Conservation (phyloP, 2,113 vertebrate species). For the Haemorhous mexicanus region DNA sequence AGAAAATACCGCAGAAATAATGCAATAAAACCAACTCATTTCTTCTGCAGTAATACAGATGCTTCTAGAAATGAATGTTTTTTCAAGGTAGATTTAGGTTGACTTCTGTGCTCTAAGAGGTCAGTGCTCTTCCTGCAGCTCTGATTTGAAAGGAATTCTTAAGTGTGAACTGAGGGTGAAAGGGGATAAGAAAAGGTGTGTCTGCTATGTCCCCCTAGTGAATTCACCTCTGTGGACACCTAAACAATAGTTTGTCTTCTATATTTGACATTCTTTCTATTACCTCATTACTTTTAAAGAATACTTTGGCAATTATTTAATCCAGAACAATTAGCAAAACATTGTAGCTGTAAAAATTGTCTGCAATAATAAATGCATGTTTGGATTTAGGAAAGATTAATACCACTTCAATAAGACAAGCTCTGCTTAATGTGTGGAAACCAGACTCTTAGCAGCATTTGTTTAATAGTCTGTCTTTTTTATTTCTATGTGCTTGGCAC, state of each 20-base stretch:
- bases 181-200: neutral
- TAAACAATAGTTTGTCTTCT: conserved; percentile 7
- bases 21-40: neutral
- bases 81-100: conserved; percentile 17
- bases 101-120: neutral
- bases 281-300: neutral
- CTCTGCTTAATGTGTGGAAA: neutral
- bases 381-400: neutral
- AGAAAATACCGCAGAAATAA: conserved; percentile 57
- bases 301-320: neutral
- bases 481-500: neutral
- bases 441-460: neutral
- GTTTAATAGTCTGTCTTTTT: neutral
- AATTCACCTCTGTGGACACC: neutral
- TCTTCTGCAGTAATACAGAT: neutral
- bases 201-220: neutral
- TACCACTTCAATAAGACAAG: neutral
- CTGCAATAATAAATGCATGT: neutral
- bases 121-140: neutral
- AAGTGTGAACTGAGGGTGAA: neutral
- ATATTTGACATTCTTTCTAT: neutral
- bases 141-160: neutral
- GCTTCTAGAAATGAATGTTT: conserved; percentile 9
- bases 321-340: neutral
- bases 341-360: neutral